Evolutionary conservation across 2,797 vertebrate species (phyloP).

Genomic region (Nyctalus aviator): DNA sequence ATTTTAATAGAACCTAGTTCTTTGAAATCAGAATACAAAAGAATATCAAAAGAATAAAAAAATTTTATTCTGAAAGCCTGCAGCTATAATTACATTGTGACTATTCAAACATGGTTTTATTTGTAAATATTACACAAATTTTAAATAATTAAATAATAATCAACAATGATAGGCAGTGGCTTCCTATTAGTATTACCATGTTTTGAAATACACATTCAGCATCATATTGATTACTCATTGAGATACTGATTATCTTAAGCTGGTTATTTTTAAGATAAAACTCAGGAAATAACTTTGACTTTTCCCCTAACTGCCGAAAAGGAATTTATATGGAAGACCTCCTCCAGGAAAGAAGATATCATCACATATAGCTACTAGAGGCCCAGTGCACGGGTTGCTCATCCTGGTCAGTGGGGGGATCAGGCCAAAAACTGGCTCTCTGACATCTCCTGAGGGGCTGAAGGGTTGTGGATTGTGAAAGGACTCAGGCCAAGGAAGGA

Average conservation of each 20-base stretch:
- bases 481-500: no score
- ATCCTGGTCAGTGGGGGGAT: no score
- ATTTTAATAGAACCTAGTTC: not conserved
- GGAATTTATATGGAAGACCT: not conserved
- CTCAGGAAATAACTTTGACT: not conserved
- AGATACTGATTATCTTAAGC: not conserved
- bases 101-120: not conserved
- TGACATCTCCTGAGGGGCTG: no score
- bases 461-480: no score
- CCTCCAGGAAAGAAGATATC: not conserved
- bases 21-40: not conserved
- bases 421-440: no score
- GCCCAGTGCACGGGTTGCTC: no score
- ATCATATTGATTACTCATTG: not conserved
- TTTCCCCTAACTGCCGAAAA: not conserved
- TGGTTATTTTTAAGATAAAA: not conserved
- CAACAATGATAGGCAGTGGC: not conserved
- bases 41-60: not conserved
- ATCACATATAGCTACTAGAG: not conserved
- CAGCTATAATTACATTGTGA: not conserved
- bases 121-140: not conserved
- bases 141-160: not conserved
- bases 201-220: conserved; percentile 13
- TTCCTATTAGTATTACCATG: not conserved
- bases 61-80: not conserved